Evolutionary conservation across 2,888 invertebrate genomes (phyloP).

Genomic region (Sisyra terminalis): DNA sequence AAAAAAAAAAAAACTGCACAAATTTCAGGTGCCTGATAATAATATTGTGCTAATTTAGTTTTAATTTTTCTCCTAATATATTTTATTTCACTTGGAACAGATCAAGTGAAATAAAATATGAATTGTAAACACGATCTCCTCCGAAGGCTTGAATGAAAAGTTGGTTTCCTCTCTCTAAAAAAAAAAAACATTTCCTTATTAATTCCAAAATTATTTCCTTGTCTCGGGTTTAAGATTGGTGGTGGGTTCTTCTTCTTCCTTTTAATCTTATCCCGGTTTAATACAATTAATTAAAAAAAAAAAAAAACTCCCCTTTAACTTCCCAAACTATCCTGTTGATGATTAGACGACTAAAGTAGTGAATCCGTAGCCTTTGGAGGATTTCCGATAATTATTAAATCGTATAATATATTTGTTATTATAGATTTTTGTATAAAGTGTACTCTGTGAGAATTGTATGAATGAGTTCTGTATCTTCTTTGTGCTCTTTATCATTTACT

Average conservation of each 20-base stretch:
- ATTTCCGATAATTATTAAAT: too few species aligned
- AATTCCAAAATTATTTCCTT: not conserved
- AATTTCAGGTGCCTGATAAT: not conserved
- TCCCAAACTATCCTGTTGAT: too few species aligned
- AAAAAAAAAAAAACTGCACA: not conserved
- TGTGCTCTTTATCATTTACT: too few species aligned
- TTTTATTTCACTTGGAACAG: not conserved
- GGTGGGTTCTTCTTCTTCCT: slow-evolving; percentile 1
- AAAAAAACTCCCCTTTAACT: not conserved
- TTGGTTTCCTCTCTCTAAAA: not conserved
- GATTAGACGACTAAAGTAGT: too few species aligned
- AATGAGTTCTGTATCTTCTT: too few species aligned
- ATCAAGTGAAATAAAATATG: not conserved
- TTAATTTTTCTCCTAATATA: not conserved
- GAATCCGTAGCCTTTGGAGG: too few species aligned
- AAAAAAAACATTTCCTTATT: slow-evolving; percentile 2
- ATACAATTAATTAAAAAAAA: not conserved
- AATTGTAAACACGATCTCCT: not conserved
- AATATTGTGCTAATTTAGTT: not conserved
- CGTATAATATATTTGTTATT: too few species aligned
- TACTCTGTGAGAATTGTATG: too few species aligned
- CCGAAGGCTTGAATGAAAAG: slow-evolving; percentile 2
- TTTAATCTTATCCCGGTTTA: not conserved
- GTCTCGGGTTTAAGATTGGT: not conserved
- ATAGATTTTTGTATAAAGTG: too few species aligned